Evolutionary conservation across 35 echinoderm and acorn worm species (phyloP).

Genomic region (Strongylocentrotus purpuratus): DNA sequence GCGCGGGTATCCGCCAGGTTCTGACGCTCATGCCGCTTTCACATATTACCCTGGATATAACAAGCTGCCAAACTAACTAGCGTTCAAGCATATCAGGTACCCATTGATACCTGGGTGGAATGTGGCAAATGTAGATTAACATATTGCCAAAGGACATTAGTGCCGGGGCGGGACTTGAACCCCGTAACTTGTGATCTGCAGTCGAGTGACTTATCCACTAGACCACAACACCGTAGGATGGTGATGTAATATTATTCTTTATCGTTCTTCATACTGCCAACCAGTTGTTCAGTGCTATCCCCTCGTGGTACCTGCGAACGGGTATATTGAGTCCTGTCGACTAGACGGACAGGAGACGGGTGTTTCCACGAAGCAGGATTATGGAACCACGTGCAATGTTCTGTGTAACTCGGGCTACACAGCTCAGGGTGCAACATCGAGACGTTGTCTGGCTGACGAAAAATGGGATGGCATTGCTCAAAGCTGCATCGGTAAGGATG

Average conservation of each 20-base stretch:
- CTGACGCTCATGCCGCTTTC: too few relatives aligned
- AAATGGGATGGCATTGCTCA: conserved; percentile 54
- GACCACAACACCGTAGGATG: background rate
- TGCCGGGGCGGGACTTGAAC: too few relatives aligned
- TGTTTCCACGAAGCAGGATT: background rate
- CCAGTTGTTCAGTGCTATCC: conserved; percentile 54
- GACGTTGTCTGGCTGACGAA: conserved; percentile 47
- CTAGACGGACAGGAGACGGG: background rate
- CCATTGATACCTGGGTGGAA: too few relatives aligned
- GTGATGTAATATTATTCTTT: background rate
- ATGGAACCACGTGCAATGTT: conserved; percentile 37
- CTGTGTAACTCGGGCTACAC: conserved; percentile 59
- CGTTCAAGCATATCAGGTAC: too few relatives aligned
- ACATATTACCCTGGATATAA: too few relatives aligned
- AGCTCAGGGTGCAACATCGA: conserved; percentile 6
- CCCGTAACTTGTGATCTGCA: too few relatives aligned
- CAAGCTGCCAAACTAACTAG: too few relatives aligned
- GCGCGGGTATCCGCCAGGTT: too few relatives aligned
- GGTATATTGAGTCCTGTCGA: background rate
- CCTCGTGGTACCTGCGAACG: conserved; percentile 27
- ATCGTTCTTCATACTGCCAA: background rate
- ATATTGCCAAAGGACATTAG: too few relatives aligned
- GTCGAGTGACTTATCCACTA: too few relatives aligned
- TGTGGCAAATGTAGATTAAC: too few relatives aligned
- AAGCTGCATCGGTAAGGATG: background rate